Evolutionary conservation across 2,797 vertebrate genomes (phyloP), one percentile per base, ranked within the genome.

Genomic region (Lagorchestes hirsutus): DNA sequence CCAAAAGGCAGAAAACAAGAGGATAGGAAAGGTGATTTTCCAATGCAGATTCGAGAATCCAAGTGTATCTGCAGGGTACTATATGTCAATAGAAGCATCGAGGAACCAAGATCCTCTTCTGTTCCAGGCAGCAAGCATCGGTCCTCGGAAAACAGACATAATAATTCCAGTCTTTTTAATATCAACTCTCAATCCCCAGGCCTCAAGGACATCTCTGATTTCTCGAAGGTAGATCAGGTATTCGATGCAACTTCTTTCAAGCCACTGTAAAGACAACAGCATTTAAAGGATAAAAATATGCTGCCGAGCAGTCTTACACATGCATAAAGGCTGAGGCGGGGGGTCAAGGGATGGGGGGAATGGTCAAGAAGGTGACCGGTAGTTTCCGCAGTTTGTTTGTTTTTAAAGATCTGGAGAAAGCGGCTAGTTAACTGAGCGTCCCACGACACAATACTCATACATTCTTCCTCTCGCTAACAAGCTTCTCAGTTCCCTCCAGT

Each of bases 221-320:
- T 55, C 93, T 50, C 96, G 93, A 50, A 94, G 67, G 91, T 82
- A 92, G 91, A 52, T n/a, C 97, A 34, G 95, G 56, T 34, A 91
- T n/a, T 57, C 40, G 0, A 14, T 91, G 31, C n/a, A 52, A n/a
- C 96, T 94, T 96, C 96, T 94, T 95, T 94, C 97, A 97, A 96
- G 96, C 93, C 97, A 87, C 98, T 98, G 98, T 56, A 97, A 94
- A 98, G 98, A 98, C 93, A 98, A 99, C 58, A 97, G 97, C 96
- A 97, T 93, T 94, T 87, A 87, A 96, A 95, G 93, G 93, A 27
- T 98, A 91, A 98, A 97, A 94, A 94, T 50, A 56, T 58, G 87
- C 54, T 54, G 56, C 94, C 56, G 93, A 92, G 54, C 93, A 52
- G 4, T 31, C 90, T 28, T 92, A 93, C 62, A 46, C 46, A 34